Conservation (phyloP, 1,140 invertebrate species). For the Idris sp. region DNA sequence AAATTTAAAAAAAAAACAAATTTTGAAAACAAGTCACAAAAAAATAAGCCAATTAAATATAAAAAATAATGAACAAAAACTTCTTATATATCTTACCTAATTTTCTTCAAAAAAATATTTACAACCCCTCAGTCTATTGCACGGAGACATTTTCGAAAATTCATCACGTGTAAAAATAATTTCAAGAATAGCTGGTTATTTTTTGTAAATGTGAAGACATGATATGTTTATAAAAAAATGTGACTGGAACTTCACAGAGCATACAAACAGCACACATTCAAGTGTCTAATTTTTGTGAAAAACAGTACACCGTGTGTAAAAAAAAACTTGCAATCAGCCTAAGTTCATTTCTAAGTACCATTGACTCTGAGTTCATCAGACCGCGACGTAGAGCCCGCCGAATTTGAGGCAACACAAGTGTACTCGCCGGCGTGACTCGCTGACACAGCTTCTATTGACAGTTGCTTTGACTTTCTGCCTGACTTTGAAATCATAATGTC, state of each 20-base stretch:
- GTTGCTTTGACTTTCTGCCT: neutral
- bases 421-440: neutral
- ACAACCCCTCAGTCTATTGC: too few relatives aligned
- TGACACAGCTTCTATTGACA: neutral
- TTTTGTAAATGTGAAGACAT: too few relatives aligned
- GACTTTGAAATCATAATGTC: constrained; percentile 5
- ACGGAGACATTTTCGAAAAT: too few relatives aligned
- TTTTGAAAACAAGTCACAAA: constrained; percentile 67
- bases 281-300: neutral
- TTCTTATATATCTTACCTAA: too few relatives aligned
- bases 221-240: too few relatives aligned
- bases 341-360: neutral
- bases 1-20: constrained; percentile 69
- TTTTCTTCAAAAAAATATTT: too few relatives aligned
- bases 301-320: neutral
- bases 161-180: too few relatives aligned
- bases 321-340: neutral
- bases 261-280: too few relatives aligned
- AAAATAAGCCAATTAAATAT: too few relatives aligned
- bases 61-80: too few relatives aligned
- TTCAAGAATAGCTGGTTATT: too few relatives aligned
- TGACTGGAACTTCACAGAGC: too few relatives aligned
- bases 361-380: neutral
- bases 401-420: neutral
- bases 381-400: neutral